Conservation (phyloP, 2,113 vertebrate genomes). For the Mustelus asterias region DNA sequence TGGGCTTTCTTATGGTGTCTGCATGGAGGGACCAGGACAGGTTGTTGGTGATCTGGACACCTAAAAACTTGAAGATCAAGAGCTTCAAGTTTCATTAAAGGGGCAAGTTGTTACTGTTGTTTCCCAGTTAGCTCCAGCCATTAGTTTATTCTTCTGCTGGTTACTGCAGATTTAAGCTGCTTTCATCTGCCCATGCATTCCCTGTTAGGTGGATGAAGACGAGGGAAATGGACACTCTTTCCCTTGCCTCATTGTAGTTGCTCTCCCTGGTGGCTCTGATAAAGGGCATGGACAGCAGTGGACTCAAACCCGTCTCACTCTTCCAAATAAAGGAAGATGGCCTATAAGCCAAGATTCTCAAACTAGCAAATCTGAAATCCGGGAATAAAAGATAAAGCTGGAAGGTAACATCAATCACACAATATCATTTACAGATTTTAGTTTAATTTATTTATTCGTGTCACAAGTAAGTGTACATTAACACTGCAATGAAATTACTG, state of each 20-base stretch:
- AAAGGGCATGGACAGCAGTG: not conserved
- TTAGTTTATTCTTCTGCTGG: not conserved
- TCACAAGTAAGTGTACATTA: too few species aligned
- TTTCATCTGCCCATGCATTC: not conserved
- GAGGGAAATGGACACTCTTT: not conserved
- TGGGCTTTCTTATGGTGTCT: too few species aligned
- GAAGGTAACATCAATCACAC: not conserved
- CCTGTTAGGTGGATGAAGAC: not conserved
- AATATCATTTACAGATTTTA: not conserved
- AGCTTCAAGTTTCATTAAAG: too few species aligned
- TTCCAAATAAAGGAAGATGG: not conserved
- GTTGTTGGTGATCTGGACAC: too few species aligned
- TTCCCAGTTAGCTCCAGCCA: not conserved
- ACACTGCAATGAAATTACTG: too few species aligned
- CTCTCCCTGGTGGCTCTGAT: not conserved
- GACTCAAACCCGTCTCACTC: not conserved
- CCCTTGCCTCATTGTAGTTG: not conserved
- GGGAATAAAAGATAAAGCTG: not conserved
- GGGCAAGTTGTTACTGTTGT: not conserved
- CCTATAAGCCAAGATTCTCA: too few species aligned
- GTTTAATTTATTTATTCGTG: too few species aligned
- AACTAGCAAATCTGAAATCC: not conserved
- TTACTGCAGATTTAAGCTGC: not conserved
- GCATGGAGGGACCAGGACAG: too few species aligned
- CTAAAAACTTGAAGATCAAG: too few species aligned